Base-by-base conservation (phyloP, 2,888 invertebrate genomes). In the Cantharis rustica region DNA sequence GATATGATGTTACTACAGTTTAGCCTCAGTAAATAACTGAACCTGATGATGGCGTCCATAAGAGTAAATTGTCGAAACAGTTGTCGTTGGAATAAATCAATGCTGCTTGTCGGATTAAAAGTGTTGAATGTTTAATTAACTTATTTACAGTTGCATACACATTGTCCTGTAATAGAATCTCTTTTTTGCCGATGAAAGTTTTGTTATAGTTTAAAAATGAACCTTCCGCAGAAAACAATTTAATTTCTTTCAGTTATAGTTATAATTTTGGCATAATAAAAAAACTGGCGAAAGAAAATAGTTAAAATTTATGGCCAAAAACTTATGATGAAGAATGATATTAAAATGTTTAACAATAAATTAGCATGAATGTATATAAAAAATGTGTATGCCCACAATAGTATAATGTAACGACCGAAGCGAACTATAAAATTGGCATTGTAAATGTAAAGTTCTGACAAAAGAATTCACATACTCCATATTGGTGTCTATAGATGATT, bases 401-500 rank as follows among this genome's bases (percentile, higher is more conserved):
- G 64, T 20, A 66, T 66, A 66, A 66, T 66, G 64, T 68, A 31
- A 26, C 27, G 68, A 68, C 17, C 64, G 64, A 66, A 66, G 64
- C 64, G 70, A 62, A 72, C 72, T 23, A 74, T 76, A 73, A 76
- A 73, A 75, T 75, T 72, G 62, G 69, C 72, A 76, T 73, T 68
- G 61, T 66, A 62, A 76, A 76, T 69, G 75, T 72, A 63, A 68
- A 72, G 72, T 69, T 72, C 76, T 76, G 77, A 77, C 77, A 77
- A 77, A 77, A 74, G 77, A 73, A 77, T 77, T 71, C 77, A 74
- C 77, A 77, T 77, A 77, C 77, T 77, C 77, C 77, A 77, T 77
- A 77, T 77, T 77, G 77, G 77, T 76, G 75, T 78, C 78, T 64
- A 73, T 73, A 62, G 78, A 80, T 80, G 80, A 76, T 79, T 81